phyloP scores from a whole-genome alignment of 2,888 invertebrate genomes.

The Stenichneumon culpator region DNA sequence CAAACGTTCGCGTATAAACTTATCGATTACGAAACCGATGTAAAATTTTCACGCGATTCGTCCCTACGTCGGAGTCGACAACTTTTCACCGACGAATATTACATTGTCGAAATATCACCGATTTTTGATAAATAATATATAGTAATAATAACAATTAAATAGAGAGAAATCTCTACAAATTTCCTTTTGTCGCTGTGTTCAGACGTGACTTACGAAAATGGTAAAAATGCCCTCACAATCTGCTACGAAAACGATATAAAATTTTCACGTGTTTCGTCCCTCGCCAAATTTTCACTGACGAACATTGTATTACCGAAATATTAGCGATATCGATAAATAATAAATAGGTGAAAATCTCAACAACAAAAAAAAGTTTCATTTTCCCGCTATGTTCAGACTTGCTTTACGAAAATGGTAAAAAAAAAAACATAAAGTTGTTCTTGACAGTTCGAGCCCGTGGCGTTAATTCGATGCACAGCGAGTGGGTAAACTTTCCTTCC shows the following conservation, averaged over 20 bases:
- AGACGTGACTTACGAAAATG: not conserved
- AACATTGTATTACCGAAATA: too few species aligned
- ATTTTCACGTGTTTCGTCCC: too few species aligned
- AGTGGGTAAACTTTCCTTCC: slow-evolving; percentile 81
- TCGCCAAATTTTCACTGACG: too few species aligned
- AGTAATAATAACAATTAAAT: not conserved
- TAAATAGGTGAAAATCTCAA: not conserved
- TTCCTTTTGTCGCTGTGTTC: slow-evolving; percentile 44
- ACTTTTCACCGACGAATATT: too few species aligned
- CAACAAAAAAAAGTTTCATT: slow-evolving; percentile 17
- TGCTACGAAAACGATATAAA: too few species aligned
- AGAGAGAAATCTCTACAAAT: not conserved
- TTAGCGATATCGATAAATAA: too few species aligned
- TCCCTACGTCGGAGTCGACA: not conserved
- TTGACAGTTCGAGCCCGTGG: slow-evolving; percentile 50
- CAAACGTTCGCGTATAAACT: not conserved
- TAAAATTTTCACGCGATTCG: not conserved
- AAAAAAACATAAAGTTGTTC: not conserved
- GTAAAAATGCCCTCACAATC: too few species aligned
- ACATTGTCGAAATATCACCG: too few species aligned
- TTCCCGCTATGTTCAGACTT: slow-evolving; percentile 33
- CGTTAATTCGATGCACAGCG: slow-evolving; percentile 77
- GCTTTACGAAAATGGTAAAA: not conserved
- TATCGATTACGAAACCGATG: too few species aligned
- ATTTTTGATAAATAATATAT: not conserved